A percentile compares a stretch with the other conserved stretches of the same genome.
Conservation (phyloP, 2,113 vertebrate genomes). For the Psettodes erumei region DNA sequence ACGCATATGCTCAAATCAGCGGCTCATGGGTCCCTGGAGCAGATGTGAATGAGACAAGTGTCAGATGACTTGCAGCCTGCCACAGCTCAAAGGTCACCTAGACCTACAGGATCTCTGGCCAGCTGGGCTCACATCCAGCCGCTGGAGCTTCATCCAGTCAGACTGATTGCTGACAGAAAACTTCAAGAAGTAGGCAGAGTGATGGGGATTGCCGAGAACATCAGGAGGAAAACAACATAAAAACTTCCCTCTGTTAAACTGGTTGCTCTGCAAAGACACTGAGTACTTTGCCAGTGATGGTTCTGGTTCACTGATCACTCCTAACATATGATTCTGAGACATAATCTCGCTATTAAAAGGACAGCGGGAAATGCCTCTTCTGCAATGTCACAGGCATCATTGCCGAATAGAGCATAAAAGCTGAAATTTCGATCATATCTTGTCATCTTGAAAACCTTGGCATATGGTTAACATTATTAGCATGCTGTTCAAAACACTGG, state of each 20-base stretch:
- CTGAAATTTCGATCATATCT: slow-evolving; percentile 29
- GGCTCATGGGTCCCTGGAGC: slow-evolving; percentile 49
- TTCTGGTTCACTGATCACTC: slow-evolving; percentile 17
- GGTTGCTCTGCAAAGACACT: slow-evolving; percentile 7
- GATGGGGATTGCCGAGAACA: slow-evolving; percentile 7
- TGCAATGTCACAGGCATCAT: not conserved
- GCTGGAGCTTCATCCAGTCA: slow-evolving; percentile 13
- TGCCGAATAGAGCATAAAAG: slow-evolving; percentile 13
- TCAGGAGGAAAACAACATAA: slow-evolving; percentile 7
- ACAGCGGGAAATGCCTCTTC: slow-evolving; percentile 6
- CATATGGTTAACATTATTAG: slow-evolving; percentile 43
- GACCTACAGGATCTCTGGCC: slow-evolving; percentile 42
- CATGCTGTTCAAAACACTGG: slow-evolving; percentile 35
- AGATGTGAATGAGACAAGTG: slow-evolving; percentile 74
- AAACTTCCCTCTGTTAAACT: slow-evolving; percentile 7
- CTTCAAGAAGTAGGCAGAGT: slow-evolving; percentile 6
- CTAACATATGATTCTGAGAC: slow-evolving; percentile 23
- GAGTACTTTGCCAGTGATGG: not conserved
- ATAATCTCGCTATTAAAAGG: not conserved
- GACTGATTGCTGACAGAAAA: slow-evolving; percentile 39
- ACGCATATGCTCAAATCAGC: slow-evolving; percentile 43
- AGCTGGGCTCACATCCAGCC: slow-evolving; percentile 28
- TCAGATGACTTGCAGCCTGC: slow-evolving; percentile 56
- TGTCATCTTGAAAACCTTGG: slow-evolving; percentile 33
- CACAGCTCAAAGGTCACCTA: slow-evolving; percentile 64